Base-by-base conservation (phyloP, 2,113 vertebrate genomes). In the Gobius niger region DNA sequence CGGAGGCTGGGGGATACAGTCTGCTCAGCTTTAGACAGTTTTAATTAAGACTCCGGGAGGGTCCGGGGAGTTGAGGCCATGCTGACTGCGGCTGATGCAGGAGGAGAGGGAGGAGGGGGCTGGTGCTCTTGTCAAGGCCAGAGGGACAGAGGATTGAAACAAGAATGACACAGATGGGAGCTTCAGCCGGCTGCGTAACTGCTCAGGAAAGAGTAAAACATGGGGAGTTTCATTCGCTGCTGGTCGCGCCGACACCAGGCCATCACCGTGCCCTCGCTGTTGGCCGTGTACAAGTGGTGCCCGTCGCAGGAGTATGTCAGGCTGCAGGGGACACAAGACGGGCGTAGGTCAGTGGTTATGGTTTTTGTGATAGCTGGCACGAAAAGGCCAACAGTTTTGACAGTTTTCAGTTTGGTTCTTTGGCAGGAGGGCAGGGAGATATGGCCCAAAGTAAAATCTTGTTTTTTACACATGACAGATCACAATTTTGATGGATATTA, bases 171-270 rank as follows among this genome's bases (percentile, higher is more conserved):
- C 65, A 34, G 44, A 6, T 13, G 13, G 53, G 7, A 15, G 14
- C 44, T 57, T 86, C 94, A 99, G 34, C 96, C 96, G 1, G 96
- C 98, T 0, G 96, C 96, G 0, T 99, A 99, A 92, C 93, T 98
- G 92, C 97, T 98, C 47, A 99, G 94, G 92, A 99, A 99, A 49
- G 97, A 96, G 75, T 96, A 99, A 92, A 99, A 99, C 96, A 99
- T 98, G 69, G 98, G 98, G 61, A 96, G 90, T 90, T 99, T 99
- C 91, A 96, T 76, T 65, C 97, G 95, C 88, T 98, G 96, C 90
- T 99, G 98, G 93, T 99, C 98, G 66, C 96, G 95, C 51, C 98
- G 95, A 76, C 97, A 98, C 97, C 97, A 99, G 18, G 95, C 96
- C 40, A 98, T 99, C 70, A 99, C 96, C 0, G 93, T 98, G 41